Percentiles rank a stretch among this genome's conserved stretches.
Evolutionary conservation across 2,888 invertebrate genomes (phyloP).

Genomic region (Ochropleura plecta): DNA sequence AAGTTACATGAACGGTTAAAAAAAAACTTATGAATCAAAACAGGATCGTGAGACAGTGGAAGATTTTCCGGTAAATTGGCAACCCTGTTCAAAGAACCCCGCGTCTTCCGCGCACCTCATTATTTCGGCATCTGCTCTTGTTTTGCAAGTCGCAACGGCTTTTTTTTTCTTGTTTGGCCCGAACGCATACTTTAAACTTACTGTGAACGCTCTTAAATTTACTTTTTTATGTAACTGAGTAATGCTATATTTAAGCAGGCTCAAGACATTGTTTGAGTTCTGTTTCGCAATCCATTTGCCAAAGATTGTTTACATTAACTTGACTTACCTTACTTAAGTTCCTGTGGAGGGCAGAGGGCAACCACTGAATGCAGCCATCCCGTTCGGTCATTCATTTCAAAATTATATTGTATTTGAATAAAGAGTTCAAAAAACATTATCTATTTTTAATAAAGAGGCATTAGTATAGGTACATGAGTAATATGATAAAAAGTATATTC

Average conservation of each 20-base stretch:
- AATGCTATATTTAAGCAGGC: slow-evolving; percentile 31
- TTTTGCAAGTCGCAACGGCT: slow-evolving; percentile 73
- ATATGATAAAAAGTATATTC: too few relatives aligned
- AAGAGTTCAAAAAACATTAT: too few relatives aligned
- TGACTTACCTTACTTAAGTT: too few relatives aligned
- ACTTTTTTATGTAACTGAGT: slow-evolving; percentile 50
- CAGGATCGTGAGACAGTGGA: not conserved
- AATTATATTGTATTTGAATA: too few relatives aligned
- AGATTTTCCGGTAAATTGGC: not conserved
- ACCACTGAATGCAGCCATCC: too few relatives aligned
- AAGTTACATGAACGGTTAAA: not conserved
- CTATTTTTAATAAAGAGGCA: too few relatives aligned
- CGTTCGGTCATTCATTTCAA: too few relatives aligned
- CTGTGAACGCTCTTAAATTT: slow-evolving; percentile 59
- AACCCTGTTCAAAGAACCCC: slow-evolving; percentile 64
- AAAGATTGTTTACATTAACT: not conserved
- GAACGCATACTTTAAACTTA: slow-evolving; percentile 61
- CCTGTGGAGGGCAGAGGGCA: too few relatives aligned
- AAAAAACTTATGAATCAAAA: not conserved
- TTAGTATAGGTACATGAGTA: too few relatives aligned
- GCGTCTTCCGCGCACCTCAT: slow-evolving; percentile 82
- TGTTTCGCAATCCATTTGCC: slow-evolving; percentile 8
- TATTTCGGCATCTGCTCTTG: slow-evolving; percentile 86
- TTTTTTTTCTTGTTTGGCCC: slow-evolving; percentile 63
- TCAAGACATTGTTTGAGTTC: slow-evolving; percentile 10